These are phyloP conservation scores for Acanthurus tractus DNA, from an alignment of 2,797 vertebrate genomes.

Conservation along the genomic window DNA sequence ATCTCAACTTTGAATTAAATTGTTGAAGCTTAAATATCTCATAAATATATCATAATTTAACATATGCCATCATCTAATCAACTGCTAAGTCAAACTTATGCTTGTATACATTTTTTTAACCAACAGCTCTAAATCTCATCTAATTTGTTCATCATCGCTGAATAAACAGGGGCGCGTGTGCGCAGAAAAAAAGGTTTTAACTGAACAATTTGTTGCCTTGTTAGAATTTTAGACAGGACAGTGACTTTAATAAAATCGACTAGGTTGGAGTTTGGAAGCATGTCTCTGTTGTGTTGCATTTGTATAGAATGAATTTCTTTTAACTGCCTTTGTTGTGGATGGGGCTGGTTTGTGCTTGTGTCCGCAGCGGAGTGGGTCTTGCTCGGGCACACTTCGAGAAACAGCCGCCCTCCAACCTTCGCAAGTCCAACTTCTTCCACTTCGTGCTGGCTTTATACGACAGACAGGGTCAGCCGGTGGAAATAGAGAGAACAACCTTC, in stretches of 20 bases:
- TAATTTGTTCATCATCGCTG: constrained; percentile 3
- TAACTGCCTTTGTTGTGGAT: constrained; percentile 33
- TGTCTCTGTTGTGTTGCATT: not conserved
- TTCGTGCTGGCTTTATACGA: constrained; percentile 98
- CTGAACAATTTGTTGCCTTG: not conserved
- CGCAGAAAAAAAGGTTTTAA: not conserved
- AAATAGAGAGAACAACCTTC: constrained; percentile 98
- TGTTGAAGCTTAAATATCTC: constrained; percentile 2
- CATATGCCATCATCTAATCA: not conserved
- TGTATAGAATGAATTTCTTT: constrained; percentile 8
- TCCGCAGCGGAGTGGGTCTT: constrained; percentile 96
- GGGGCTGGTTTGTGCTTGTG: constrained; percentile 78
- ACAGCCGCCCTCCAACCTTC: constrained; percentile 98
- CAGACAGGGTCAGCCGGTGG: constrained; percentile 98
- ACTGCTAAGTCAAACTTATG: not conserved
- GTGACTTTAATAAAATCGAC: too few relatives aligned
- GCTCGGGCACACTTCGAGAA: constrained; percentile 99
- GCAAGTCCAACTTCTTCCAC: constrained; percentile 99
- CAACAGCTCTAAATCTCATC: not conserved
- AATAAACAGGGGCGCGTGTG: not conserved
- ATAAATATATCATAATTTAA: not conserved
- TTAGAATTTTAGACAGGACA: not conserved
- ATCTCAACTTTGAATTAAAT: not conserved
- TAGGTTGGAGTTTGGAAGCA: constrained; percentile 1
- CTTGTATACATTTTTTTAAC: not conserved